Evolutionary conservation across 2,888 invertebrate genomes (phyloP), one percentile per base, ranked within the genome.

Genomic region (Aradus depressus): DNA sequence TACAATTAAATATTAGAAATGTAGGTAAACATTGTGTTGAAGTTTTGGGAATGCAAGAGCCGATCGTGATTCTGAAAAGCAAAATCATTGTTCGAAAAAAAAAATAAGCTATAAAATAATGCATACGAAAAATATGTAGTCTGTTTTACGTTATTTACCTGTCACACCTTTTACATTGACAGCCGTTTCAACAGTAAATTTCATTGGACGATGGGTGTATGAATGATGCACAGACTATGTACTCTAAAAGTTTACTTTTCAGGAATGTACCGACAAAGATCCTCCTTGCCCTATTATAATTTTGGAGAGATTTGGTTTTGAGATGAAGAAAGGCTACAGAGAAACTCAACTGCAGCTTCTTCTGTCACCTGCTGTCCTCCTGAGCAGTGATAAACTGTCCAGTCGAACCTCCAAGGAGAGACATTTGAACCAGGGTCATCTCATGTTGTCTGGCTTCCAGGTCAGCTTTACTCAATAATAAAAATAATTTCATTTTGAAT

Each of bases 251-350:
- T 28, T 28, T 28, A 28, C 31, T 28, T 67, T 67, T 35, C 61
- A 76, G 75, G 91, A 90, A 68, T 95, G 93, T 65, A 85, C 81
- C 60, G 84, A 86, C 55, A 81, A 79, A 60, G 92, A 92, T 69
- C 87, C 91, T 1, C 86, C 92, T 0, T 95, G 95, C 67, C 96
- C 92, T 0, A 81, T 88, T 4, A 78, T 91, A 54, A 68, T 89
- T 18, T 78, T 91, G 38, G 95, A 96, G 69, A 75, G 93, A 57
- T 80, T 98, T 59, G 92, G 91, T 2, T 95, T 98, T 67, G 98
- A 98, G 75, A 86, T 98, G 88, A 88, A 90, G 65, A 98, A 97
- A 67, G 77, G 81, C 18, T 96, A 85, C 66, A 78, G 79, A 54
- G 95, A 96, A 68, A 96, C 93, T 0, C 83, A 86, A 62, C 72